Evolutionary conservation across 2,797 vertebrate species (phyloP).

Genomic region (Thripadectes ignobilis): DNA sequence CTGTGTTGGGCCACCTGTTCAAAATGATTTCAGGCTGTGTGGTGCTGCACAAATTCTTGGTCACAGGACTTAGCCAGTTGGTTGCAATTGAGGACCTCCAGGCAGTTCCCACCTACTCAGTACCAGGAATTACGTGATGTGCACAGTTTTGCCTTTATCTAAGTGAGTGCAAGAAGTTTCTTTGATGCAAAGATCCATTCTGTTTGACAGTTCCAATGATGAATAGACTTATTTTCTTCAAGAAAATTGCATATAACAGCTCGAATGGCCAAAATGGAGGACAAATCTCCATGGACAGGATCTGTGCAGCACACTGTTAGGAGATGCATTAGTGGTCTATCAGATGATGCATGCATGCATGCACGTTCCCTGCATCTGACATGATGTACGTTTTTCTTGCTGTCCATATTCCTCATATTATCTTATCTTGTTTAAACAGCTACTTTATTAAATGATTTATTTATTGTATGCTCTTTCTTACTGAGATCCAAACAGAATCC

Average conservation of each 20-base stretch:
- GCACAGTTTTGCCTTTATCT: background rate
- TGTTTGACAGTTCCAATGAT: background rate
- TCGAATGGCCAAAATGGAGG: background rate
- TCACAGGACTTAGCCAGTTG: background rate
- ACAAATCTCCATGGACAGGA: background rate
- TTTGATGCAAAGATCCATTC: background rate
- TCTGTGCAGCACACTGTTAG: background rate
- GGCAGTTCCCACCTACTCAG: background rate
- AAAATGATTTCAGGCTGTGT: background rate
- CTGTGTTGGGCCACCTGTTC: background rate
- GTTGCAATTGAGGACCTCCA: background rate
- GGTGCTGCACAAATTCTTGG: background rate
- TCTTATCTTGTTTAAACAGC: background rate
- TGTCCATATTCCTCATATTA: background rate
- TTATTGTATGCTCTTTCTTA: background rate
- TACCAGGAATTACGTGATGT: background rate
- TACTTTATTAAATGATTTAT: background rate
- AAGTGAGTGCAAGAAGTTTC: background rate
- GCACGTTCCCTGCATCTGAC: background rate
- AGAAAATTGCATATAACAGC: background rate
- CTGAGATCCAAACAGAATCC: background rate
- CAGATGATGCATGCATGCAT: background rate
- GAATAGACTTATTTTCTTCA: background rate
- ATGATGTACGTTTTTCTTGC: background rate
- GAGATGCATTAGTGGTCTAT: background rate